Percentiles rank a stretch among this genome's conserved stretches.
These are phyloP conservation scores for Globia sparganii DNA, from an alignment of 2,888 invertebrate genomes.

Conservation along the genomic window DNA sequence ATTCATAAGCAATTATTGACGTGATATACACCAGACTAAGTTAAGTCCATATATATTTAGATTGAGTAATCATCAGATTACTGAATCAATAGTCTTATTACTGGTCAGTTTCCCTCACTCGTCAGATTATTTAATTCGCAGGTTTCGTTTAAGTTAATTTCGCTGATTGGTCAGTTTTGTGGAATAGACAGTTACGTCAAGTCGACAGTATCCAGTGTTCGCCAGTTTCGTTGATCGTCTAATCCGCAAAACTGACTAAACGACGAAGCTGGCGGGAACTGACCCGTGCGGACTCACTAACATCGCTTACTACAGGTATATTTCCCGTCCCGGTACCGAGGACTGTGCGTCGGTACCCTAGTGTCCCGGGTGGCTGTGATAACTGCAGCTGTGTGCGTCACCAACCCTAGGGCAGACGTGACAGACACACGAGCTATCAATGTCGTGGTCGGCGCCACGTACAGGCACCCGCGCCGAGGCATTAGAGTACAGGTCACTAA, in stretches of 20 bases:
- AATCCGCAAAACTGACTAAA: neutral
- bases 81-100: neutral
- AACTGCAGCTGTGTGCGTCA: conserved; percentile 84
- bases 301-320: conserved; percentile 73
- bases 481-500: conserved; percentile 83
- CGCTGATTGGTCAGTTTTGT: neutral
- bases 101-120: neutral
- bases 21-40: neutral
- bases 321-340: conserved; percentile 81
- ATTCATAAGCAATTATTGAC: neutral
- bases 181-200: neutral
- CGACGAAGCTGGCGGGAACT: neutral
- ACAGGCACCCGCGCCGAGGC: conserved; percentile 83
- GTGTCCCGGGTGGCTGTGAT: conserved; percentile 79
- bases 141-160: neutral
- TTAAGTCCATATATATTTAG: neutral
- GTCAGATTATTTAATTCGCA: neutral
- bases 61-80: neutral
- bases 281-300: neutral
- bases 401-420: conserved; percentile 62
- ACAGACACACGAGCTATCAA: conserved; percentile 79
- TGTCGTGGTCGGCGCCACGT: conserved; percentile 77
- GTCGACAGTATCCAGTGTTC: neutral
- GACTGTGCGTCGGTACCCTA: conserved; percentile 80
- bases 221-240: neutral